Conservation (phyloP, 2,797 vertebrate genomes). For the Acanthornis magna region DNA sequence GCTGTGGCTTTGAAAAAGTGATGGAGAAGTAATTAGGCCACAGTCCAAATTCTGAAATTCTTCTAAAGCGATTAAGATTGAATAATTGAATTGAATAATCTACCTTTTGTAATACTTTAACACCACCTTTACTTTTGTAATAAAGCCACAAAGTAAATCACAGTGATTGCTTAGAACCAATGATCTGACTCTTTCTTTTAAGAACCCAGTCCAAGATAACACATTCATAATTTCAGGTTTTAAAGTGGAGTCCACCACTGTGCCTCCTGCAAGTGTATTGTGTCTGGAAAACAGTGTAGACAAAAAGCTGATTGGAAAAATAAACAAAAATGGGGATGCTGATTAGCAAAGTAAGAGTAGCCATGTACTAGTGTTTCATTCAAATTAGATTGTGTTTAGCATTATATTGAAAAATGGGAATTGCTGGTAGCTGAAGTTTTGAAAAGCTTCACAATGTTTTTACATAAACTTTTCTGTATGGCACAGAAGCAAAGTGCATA, state of each 20-base stretch:
- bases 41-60: neutral
- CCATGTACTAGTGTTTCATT: neutral
- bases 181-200: neutral
- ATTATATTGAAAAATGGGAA: neutral
- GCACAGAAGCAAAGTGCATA: neutral
- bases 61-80: neutral
- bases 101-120: neutral
- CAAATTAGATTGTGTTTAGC: neutral
- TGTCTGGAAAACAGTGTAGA: neutral
- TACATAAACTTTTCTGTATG: neutral
- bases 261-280: neutral
- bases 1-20: neutral
- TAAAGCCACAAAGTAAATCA: neutral
- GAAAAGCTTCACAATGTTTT: neutral
- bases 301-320: neutral
- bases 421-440: neutral
- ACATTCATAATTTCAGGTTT: neutral
- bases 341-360: neutral
- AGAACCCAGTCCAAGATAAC: neutral
- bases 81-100: neutral
- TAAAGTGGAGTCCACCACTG: neutral
- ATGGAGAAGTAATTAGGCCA: neutral
- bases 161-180: neutral
- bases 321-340: neutral
- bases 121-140: neutral